Conservation (phyloP, 2,113 vertebrate genomes). For the Macquaria ambigua region DNA sequence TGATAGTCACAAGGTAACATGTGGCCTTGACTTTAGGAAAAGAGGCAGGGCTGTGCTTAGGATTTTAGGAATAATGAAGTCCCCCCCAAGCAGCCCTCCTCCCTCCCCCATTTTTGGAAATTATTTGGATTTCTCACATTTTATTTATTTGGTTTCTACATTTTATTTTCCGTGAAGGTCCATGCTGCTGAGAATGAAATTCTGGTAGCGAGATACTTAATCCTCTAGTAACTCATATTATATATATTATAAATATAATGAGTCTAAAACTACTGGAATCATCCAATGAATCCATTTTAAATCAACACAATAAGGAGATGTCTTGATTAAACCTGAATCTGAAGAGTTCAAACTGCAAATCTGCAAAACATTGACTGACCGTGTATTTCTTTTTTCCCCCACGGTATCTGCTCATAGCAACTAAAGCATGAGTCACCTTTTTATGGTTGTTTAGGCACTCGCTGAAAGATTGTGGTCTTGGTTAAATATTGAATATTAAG, state of each 20-base stretch:
- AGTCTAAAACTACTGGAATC: not conserved
- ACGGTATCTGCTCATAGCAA: not conserved
- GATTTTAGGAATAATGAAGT: not conserved
- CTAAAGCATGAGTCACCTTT: not conserved
- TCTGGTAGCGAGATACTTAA: not conserved
- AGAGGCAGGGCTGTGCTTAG: not conserved
- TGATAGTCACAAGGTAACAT: conserved; percentile 5
- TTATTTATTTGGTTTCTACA: not conserved
- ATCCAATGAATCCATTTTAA: no score
- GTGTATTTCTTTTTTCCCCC: no score
- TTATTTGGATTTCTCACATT: conserved; percentile 3
- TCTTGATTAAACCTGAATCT: no score
- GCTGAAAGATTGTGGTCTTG: not conserved
- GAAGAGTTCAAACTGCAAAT: no score
- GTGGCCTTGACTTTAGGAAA: conserved; percentile 27
- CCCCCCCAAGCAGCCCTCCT: not conserved
- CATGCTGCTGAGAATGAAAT: not conserved
- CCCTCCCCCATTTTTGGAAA: not conserved
- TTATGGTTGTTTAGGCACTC: not conserved
- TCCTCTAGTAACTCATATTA: not conserved
- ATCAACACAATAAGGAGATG: no score
- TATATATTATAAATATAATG: no score
- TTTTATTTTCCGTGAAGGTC: no score
- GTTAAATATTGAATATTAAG: not conserved
- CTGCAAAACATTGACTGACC: no score